Conservation (phyloP, 2,797 vertebrate species). For the Eulemur coronatus region DNA sequence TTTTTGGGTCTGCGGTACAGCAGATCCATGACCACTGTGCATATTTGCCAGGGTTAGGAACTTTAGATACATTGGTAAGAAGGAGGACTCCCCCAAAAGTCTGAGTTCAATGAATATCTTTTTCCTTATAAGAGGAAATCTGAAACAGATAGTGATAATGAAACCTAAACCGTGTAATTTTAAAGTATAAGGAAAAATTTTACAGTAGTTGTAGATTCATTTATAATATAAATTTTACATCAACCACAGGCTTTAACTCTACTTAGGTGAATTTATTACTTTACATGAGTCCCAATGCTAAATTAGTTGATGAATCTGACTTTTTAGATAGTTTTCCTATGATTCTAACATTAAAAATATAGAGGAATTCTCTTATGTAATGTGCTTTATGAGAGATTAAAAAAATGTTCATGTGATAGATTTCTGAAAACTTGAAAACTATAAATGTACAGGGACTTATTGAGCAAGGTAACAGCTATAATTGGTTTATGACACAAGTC, state of each 20-base stretch:
- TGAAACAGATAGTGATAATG: background rate
- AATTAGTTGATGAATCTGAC: background rate
- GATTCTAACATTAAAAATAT: background rate
- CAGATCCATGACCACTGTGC: background rate
- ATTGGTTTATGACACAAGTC: background rate
- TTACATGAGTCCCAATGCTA: background rate
- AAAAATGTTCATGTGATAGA: background rate
- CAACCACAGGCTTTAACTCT: background rate
- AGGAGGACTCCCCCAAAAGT: background rate
- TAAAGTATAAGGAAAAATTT: slow-evolving; percentile 29
- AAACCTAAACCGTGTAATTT: background rate
- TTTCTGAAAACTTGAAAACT: slow-evolving; percentile 2
- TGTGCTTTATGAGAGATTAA: background rate
- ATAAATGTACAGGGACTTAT: background rate
- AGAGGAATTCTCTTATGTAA: background rate
- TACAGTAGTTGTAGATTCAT: background rate
- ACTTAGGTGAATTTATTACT: background rate
- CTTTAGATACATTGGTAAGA: background rate
- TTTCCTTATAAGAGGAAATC: background rate
- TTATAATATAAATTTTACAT: background rate
- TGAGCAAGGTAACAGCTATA: background rate
- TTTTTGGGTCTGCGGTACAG: background rate
- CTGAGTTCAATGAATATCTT: background rate
- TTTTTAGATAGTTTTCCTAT: background rate
- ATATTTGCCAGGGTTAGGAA: background rate